A percentile compares a stretch with the other conserved stretches of the same genome.
These are phyloP conservation scores for Glaucomys volans DNA, from an alignment of 2,113 vertebrate species.

Conservation along the genomic window DNA sequence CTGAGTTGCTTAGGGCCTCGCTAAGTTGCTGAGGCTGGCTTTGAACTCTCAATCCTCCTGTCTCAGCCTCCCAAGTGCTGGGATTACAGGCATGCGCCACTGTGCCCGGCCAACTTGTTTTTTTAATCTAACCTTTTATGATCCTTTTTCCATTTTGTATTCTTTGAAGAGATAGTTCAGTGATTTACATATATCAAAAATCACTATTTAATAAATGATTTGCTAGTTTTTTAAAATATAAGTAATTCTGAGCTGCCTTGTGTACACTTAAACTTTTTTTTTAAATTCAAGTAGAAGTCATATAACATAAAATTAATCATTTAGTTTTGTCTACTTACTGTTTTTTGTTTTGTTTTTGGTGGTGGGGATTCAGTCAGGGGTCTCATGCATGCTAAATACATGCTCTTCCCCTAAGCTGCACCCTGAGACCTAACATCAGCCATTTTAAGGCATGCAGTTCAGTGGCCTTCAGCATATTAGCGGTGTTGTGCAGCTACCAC, in stretches of 20 bases:
- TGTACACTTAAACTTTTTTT: neutral
- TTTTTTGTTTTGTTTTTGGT: neutral
- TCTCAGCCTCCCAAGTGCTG: no score
- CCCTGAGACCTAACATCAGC: neutral
- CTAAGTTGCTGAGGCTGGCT: no score
- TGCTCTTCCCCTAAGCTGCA: neutral
- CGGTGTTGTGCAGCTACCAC: neutral
- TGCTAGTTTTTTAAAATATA: neutral
- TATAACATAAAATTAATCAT: neutral
- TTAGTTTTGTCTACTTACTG: neutral
- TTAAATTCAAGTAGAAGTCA: neutral
- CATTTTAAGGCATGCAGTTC: neutral
- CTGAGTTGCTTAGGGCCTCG: no score
- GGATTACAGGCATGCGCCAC: no score
- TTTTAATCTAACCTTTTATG: slow-evolving; percentile 14
- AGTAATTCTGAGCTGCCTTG: neutral
- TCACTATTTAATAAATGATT: neutral
- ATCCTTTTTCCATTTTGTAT: neutral
- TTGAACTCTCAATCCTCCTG: no score
- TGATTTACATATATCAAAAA: neutral
- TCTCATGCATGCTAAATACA: neutral
- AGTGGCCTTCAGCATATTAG: neutral
- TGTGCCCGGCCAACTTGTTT: neutral
- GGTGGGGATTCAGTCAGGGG: no score
- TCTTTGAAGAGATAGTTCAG: slow-evolving; percentile 49